A percentile compares a stretch with the other conserved stretches of the same genome.
phyloP scores from a whole-genome alignment of 2,888 invertebrate species.

The Drosophila nr. fundita region DNA sequence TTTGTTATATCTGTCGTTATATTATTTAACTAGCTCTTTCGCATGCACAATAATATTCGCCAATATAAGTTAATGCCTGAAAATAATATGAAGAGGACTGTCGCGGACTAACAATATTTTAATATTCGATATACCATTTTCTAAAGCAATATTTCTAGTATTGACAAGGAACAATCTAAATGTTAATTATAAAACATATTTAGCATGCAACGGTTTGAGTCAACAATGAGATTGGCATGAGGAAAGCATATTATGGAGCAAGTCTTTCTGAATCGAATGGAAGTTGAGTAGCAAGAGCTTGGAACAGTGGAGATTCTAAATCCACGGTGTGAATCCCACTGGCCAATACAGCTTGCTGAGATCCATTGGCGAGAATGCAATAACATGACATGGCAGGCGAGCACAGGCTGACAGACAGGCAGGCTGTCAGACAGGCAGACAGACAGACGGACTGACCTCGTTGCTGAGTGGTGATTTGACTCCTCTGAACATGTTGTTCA shows the following conservation, averaged over 20 bases:
- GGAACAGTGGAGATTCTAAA: conserved; percentile 72
- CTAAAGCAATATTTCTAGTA: background rate
- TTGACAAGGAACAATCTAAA: background rate
- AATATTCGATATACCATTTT: background rate
- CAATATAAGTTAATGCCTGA: background rate
- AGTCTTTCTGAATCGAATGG: conserved; percentile 17
- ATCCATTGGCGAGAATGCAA: conserved; percentile 12
- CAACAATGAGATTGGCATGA: conserved; percentile 19
- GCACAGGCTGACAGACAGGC: conserved; percentile 5
- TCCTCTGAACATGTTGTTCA: conserved; percentile 90
- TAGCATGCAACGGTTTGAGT: conserved; percentile 22
- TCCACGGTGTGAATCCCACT: conserved; percentile 78
- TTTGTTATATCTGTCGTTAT: background rate
- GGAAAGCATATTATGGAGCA: background rate
- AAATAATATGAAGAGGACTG: background rate
- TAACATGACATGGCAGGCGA: conserved; percentile 1
- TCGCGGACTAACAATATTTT: background rate
- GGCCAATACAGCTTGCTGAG: conserved; percentile 41
- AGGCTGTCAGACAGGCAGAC: conserved; percentile 20
- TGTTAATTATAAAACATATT: background rate
- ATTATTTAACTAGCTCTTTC: background rate
- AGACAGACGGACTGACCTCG: conserved; percentile 87
- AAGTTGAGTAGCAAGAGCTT: conserved; percentile 47
- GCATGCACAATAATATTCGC: background rate
- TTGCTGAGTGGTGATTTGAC: conserved; percentile 91